Evolutionary conservation across 1,140 invertebrate genomes (phyloP).

Genomic region (Andrena cerasifolii): DNA sequence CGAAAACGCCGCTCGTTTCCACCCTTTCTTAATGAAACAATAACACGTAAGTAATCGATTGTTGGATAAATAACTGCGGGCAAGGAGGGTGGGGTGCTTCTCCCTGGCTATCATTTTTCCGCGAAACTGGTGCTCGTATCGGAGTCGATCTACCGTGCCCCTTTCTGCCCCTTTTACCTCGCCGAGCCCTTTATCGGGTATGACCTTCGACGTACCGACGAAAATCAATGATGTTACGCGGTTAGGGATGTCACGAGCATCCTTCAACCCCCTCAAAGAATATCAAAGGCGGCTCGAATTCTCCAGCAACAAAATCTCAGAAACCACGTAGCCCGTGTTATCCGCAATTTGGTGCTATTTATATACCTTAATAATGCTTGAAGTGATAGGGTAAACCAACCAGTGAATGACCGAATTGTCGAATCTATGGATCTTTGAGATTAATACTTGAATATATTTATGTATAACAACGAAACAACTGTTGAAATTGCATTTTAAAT

Average conservation of each 20-base stretch:
- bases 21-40: slow-evolving; percentile 50
- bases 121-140: slow-evolving; percentile 27
- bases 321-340: too few species aligned
- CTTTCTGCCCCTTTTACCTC: neutral
- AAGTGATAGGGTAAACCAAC: too few species aligned
- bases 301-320: too few species aligned
- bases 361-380: too few species aligned
- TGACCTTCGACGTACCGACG: slow-evolving; percentile 49
- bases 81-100: slow-evolving; percentile 21
- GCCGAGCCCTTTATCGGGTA: slow-evolving; percentile 21
- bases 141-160: neutral
- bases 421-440: too few species aligned
- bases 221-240: slow-evolving; percentile 58
- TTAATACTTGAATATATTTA: too few species aligned
- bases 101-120: slow-evolving; percentile 21
- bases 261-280: slow-evolving; percentile 37
- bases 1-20: neutral
- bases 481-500: too few species aligned
- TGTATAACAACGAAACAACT: too few species aligned
- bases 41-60: slow-evolving; percentile 51
- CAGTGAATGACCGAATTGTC: too few species aligned
- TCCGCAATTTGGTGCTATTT: too few species aligned
- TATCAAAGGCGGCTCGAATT: too few species aligned
- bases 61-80: slow-evolving; percentile 43
- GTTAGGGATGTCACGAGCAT: slow-evolving; percentile 42